Base-by-base conservation (phyloP, 1,140 invertebrate species). In the Octopus sinensis region DNA sequence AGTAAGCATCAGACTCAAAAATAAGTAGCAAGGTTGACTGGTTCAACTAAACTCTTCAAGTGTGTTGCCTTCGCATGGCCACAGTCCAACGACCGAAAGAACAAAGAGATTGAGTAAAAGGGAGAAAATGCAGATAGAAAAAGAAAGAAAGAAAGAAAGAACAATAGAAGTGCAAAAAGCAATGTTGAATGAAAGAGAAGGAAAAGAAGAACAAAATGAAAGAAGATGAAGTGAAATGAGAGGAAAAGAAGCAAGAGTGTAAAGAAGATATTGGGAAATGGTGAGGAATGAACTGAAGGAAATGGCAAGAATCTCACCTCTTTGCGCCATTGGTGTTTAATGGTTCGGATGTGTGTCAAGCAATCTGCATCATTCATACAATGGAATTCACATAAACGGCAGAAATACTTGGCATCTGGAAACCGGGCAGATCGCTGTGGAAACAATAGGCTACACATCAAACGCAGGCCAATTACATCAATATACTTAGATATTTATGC, bases 351-450 rank as follows among this genome's bases (percentile, higher is more conserved):
- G 80, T 91, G 91, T 62, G 85, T 85, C 79, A 86, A 80, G 80
- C 87, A 88, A 78, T 89, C 85, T 71, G 84, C 81, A 0, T 87
- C 79, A 52, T 78, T 85, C 81, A 90, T 88, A 84, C 90, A 88
- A 82, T 91, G 90, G 85, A 89, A 91, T 17, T 91, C 90, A 88
- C 91, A 91, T 13, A 91, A 83, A 30, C 89, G 88, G 85, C 91
- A 91, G 81, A 88, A 90, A 83, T 84, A 91, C 73, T 85, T 86
- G 62, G 90, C 90, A 81, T 86, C 86, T 10, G 87, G 87, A 84
- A 89, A 90, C 56, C 84, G 83, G 4, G 79, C 6, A 53, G 87
- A 89, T 85, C 86, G 88, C 90, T 91, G 82, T 43, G 85, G 83
- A 62, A 80, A 82, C 80, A 75, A 23, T 1, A 43, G 30, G 3